A percentile compares a stretch with the other conserved stretches of the same genome.
Conservation (phyloP, 2,888 invertebrate genomes). For the Stramonita haemastoma region DNA sequence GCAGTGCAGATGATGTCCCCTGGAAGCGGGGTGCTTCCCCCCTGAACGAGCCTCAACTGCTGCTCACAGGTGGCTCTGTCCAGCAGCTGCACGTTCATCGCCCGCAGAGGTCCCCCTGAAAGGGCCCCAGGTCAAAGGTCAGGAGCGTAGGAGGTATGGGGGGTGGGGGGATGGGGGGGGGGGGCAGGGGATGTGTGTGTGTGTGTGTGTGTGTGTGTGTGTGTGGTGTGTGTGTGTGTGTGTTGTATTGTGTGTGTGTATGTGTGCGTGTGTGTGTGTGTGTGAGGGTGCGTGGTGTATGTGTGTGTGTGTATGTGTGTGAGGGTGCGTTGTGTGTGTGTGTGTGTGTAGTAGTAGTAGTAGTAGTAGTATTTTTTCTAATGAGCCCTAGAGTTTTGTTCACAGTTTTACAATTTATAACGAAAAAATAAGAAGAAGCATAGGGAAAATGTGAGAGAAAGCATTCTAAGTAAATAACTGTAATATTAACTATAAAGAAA, state of each 20-base stretch:
- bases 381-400: no score
- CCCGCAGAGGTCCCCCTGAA: constrained; percentile 10
- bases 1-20: constrained; percentile 11
- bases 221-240: no score
- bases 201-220: no score
- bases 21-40: not conserved
- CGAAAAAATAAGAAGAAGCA: no score
- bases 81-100: constrained; percentile 14
- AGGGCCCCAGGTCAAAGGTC: no score
- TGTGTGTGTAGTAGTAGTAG: no score
- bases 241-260: not conserved
- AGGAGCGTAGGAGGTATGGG: not conserved
- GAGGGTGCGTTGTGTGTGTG: no score
- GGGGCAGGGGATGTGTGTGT: not conserved
- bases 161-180: not conserved
- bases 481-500: no score
- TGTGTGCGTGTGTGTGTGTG: not conserved
- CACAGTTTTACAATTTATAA: no score
- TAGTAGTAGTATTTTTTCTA: no score
- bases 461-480: no score
- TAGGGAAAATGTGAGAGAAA: no score
- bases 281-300: not conserved
- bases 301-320: not conserved
- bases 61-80: constrained; percentile 27
- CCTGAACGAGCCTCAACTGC: not conserved